Percentiles rank a stretch among this genome's conserved stretches.
phyloP scores from a whole-genome alignment of 2,888 invertebrate genomes.

The Synergus itoensis region DNA sequence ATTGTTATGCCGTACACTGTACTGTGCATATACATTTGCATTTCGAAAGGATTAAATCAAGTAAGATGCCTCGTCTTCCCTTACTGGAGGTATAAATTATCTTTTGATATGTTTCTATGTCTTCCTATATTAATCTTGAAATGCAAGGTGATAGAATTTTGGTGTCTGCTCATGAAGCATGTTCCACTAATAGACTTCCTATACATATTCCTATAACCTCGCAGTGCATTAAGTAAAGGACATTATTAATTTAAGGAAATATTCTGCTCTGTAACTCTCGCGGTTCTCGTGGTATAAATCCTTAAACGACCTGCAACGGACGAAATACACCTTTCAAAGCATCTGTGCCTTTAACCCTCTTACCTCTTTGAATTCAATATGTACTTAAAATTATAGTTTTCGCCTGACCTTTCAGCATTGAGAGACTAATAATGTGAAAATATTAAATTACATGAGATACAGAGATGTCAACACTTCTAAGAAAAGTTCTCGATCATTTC shows the following conservation, averaged over 20 bases:
- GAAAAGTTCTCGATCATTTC: not conserved
- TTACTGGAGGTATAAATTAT: not conserved
- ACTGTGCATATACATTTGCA: slow-evolving; percentile 6
- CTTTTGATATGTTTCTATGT: not conserved
- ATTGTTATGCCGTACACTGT: not conserved
- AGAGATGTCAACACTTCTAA: not conserved
- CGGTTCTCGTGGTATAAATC: not conserved
- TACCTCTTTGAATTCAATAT: not conserved
- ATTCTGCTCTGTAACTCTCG: not conserved
- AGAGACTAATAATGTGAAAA: not conserved
- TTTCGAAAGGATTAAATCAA: slow-evolving; percentile 17
- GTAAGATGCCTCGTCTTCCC: slow-evolving; percentile 22
- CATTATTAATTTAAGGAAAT: not conserved
- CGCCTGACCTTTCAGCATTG: not conserved
- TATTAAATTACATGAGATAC: not conserved
- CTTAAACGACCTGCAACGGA: not conserved
- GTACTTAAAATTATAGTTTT: not conserved
- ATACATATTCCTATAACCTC: not conserved
- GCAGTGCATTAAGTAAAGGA: not conserved
- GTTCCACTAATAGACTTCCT: slow-evolving; percentile 3
- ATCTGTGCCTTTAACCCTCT: not conserved
- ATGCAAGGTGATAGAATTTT: slow-evolving; percentile 16
- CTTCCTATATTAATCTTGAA: not conserved
- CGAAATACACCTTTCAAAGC: not conserved
- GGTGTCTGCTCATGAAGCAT: not conserved